Conservation (phyloP, 2,888 invertebrate species). For the Drosophila picticornis region DNA sequence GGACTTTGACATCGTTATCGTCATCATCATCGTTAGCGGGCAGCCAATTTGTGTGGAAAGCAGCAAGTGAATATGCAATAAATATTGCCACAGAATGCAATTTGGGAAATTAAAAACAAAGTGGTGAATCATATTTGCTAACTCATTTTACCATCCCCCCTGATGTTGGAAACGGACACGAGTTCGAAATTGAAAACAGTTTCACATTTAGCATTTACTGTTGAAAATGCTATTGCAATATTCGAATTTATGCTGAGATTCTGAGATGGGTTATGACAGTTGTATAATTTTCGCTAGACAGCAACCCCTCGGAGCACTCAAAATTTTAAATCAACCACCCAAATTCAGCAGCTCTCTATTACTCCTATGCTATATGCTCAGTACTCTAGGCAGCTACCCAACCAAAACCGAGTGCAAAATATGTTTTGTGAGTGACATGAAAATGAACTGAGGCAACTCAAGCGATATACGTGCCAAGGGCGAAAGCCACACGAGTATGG, state of each 20-base stretch:
- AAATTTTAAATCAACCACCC: background rate
- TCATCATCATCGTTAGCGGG: slow-evolving; percentile 31
- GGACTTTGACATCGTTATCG: slow-evolving; percentile 4
- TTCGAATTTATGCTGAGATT: background rate
- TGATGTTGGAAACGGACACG: background rate
- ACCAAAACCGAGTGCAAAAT: slow-evolving; percentile 63
- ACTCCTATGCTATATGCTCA: background rate
- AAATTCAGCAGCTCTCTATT: background rate
- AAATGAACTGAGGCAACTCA: slow-evolving; percentile 70
- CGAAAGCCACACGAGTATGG: slow-evolving; percentile 23
- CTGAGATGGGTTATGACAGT: background rate
- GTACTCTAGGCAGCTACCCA: slow-evolving; percentile 27
- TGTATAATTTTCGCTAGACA: background rate
- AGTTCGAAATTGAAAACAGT: background rate
- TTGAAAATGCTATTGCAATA: slow-evolving; percentile 1
- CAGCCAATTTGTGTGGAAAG: slow-evolving; percentile 41
- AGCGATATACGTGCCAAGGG: slow-evolving; percentile 58
- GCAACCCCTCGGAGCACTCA: slow-evolving; percentile 2
- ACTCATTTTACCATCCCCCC: background rate
- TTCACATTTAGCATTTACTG: background rate
- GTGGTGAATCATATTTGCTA: slow-evolving; percentile 26
- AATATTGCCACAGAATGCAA: slow-evolving; percentile 63
- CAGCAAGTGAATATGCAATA: slow-evolving; percentile 46
- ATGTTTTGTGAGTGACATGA: slow-evolving; percentile 72
- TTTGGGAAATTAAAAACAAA: slow-evolving; percentile 74